A percentile compares a stretch with the other conserved stretches of the same genome.
phyloP scores from a whole-genome alignment of 2,888 invertebrate genomes.

The Apodemia duryi region DNA sequence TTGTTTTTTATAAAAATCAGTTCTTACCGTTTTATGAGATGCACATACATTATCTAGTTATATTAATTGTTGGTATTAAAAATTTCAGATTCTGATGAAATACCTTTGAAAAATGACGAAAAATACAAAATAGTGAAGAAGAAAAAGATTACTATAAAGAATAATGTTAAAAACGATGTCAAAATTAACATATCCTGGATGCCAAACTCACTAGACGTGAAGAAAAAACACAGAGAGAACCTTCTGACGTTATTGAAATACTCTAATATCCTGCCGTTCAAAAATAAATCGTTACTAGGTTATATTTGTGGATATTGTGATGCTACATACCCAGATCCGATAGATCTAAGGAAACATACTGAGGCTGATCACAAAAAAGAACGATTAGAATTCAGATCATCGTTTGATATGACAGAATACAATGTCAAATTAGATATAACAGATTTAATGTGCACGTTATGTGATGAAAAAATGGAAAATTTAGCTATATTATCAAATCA shows the following conservation, averaged over 20 bases:
- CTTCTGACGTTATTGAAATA: constrained; percentile 49
- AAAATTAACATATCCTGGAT: constrained; percentile 45
- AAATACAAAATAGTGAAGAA: constrained; percentile 28
- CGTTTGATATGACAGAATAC: constrained; percentile 50
- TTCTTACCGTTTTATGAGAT: too few relatives aligned
- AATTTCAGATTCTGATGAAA: constrained; percentile 42
- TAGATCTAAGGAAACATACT: constrained; percentile 44
- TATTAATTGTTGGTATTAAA: background rate
- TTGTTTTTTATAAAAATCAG: too few relatives aligned
- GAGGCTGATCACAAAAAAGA: constrained; percentile 44
- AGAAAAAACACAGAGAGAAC: constrained; percentile 54
- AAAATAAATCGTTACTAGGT: constrained; percentile 52
- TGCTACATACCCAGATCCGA: constrained; percentile 49
- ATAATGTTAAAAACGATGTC: constrained; percentile 25
- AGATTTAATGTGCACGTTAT: constrained; percentile 47
- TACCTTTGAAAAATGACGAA: constrained; percentile 29
- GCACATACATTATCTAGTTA: too few relatives aligned
- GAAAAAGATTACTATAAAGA: constrained; percentile 38
- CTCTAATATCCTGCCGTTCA: constrained; percentile 59
- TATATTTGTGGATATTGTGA: constrained; percentile 60
- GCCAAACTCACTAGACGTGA: constrained; percentile 35
- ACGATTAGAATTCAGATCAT: constrained; percentile 44
- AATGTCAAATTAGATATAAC: constrained; percentile 52
- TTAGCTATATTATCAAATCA: constrained; percentile 47
- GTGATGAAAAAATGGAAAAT: constrained; percentile 41